Evolutionary conservation across 1,140 invertebrate species (phyloP).

Genomic region (Andricus grossulariae): DNA sequence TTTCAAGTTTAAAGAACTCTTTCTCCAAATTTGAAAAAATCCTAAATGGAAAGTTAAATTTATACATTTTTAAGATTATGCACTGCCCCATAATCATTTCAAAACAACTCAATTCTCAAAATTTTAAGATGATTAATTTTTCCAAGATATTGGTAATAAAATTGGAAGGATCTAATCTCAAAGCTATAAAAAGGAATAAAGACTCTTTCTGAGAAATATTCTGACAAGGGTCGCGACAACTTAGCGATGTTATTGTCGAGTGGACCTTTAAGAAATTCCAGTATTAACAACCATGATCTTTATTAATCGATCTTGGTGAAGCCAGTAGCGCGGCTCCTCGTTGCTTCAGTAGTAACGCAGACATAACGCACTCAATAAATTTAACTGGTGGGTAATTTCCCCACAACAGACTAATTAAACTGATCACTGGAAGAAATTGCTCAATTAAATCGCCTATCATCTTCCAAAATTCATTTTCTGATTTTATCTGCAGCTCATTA

Average conservation of each 20-base stretch:
- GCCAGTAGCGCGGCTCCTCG: not conserved
- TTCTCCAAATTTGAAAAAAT: too few relatives aligned
- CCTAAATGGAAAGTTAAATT: too few relatives aligned
- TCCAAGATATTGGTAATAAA: too few relatives aligned
- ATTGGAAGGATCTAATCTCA: too few relatives aligned
- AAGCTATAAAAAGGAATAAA: too few relatives aligned
- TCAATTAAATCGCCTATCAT: slow-evolving; percentile 8
- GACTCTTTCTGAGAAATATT: too few relatives aligned
- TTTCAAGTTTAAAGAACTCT: too few relatives aligned
- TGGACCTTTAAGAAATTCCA: not conserved
- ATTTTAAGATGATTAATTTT: too few relatives aligned
- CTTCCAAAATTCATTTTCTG: not conserved
- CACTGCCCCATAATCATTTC: too few relatives aligned
- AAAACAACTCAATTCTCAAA: too few relatives aligned
- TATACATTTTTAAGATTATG: too few relatives aligned
- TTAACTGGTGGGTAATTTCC: not conserved
- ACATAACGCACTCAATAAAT: slow-evolving; percentile 9
- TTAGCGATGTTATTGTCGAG: not conserved
- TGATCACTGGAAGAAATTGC: slow-evolving; percentile 3
- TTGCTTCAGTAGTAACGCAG: not conserved
- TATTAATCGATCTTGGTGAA: slow-evolving; percentile 3
- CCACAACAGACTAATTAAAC: slow-evolving; percentile 11
- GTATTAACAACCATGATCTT: slow-evolving; percentile 10
- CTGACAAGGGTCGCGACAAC: too few relatives aligned
- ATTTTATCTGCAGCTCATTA: not conserved